These are phyloP conservation scores for Myotis lucifugus DNA, from an alignment of 2,113 vertebrate species.

Conservation along the genomic window DNA sequence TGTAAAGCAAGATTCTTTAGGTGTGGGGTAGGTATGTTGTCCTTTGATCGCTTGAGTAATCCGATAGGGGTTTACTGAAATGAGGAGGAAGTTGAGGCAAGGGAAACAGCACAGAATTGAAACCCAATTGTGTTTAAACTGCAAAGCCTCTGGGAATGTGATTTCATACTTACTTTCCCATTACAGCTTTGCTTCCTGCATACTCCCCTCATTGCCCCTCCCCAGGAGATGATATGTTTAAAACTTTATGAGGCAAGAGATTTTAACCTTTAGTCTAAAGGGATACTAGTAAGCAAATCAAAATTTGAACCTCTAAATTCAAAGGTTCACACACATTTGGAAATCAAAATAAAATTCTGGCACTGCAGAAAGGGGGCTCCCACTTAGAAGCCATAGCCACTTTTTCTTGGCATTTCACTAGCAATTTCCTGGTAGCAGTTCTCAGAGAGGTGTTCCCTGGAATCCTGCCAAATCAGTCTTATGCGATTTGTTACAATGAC, in stretches of 20 bases:
- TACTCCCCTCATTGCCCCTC: neutral
- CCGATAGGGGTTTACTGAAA: slow-evolving; percentile 8
- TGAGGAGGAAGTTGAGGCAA: slow-evolving; percentile 46
- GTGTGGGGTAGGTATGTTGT: neutral
- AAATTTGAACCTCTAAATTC: slow-evolving; percentile 1
- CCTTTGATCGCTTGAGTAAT: neutral
- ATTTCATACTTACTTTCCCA: slow-evolving; percentile 56
- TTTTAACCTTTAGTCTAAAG: slow-evolving; percentile 8
- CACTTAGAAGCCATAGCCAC: neutral
- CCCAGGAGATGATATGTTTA: neutral
- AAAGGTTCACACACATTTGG: neutral
- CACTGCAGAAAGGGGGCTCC: neutral
- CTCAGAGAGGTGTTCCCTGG: slow-evolving; percentile 55
- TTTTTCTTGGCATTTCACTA: slow-evolving; percentile 48
- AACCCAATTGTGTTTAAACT: slow-evolving; percentile 58
- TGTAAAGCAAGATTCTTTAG: neutral
- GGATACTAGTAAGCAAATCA: neutral
- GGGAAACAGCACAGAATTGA: slow-evolving; percentile 49
- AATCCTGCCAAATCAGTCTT: slow-evolving; percentile 64
- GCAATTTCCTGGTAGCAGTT: slow-evolving; percentile 65
- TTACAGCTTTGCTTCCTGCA: neutral
- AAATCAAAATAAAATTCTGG: neutral
- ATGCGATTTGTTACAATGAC: slow-evolving; percentile 62
- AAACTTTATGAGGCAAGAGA: neutral
- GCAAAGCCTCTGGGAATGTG: slow-evolving; percentile 62